Percentiles rank a stretch among this genome's conserved stretches.
Conservation (phyloP, 2,113 vertebrate genomes). For the Gymnarchus niloticus region DNA sequence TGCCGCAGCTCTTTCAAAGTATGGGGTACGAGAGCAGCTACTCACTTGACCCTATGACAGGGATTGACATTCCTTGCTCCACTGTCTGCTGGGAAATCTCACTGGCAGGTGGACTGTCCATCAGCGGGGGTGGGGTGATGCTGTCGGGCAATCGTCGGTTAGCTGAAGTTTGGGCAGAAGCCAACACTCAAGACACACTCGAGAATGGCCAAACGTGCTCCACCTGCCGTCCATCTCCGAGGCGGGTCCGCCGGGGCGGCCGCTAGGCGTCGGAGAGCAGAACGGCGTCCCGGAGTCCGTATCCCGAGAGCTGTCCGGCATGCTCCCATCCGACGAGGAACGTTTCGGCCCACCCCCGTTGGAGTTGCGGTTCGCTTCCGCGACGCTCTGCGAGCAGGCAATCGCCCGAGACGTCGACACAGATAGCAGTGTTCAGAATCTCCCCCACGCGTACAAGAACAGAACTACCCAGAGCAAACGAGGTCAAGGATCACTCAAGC, state of each 20-base stretch:
- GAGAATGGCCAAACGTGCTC: not conserved
- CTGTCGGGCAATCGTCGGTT: conserved; percentile 2
- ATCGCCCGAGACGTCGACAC: not conserved
- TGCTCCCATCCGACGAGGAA: conserved; percentile 70
- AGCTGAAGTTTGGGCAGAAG: not conserved
- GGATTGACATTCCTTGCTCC: conserved; percentile 65
- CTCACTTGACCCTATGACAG: conserved; percentile 73
- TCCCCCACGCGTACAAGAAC: not conserved
- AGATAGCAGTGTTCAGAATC: not conserved
- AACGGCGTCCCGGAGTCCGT: conserved; percentile 69
- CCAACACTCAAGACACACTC: not conserved
- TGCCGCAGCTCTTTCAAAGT: not conserved
- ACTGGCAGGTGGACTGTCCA: conserved; percentile 52
- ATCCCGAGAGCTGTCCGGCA: conserved; percentile 74
- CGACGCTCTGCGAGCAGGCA: conserved; percentile 62
- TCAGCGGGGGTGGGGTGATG: conserved; percentile 48
- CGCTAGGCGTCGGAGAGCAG: conserved; percentile 58
- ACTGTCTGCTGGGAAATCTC: conserved; percentile 44
- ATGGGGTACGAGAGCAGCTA: not conserved
- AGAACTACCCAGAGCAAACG: not conserved
- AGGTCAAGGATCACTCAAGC: not conserved
- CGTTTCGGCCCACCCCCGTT: conserved; percentile 68
- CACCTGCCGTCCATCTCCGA: conserved; percentile 70
- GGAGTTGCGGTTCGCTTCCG: conserved; percentile 68
- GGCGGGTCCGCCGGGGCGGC: conserved; percentile 57